Base-by-base conservation (phyloP, 2,888 invertebrate species). In the Cheilosia vulpina region DNA sequence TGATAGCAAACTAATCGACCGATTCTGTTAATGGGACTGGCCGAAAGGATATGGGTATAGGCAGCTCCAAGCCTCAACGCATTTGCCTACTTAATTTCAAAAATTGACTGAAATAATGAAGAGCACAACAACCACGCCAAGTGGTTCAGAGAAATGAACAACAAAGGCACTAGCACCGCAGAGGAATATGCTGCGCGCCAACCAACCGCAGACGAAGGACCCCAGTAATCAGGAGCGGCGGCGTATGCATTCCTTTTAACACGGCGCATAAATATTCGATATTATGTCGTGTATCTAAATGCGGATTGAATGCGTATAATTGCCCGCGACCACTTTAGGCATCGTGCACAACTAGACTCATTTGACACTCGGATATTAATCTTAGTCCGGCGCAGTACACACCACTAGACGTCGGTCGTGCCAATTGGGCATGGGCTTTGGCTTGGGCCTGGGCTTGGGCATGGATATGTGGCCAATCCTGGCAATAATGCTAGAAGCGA, bases 231-330 rank as follows among this genome's bases (percentile, higher is more conserved):
- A 85, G 85, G 80, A 85, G 80, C 85, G 76, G 85, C 85, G 85
- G 76, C 41, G 68, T 38, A 38, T 81, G 85, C 85, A 80, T 85
- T 85, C 85, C 80, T 81, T 80, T 85, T 85, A 85, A 81, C 85
- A 81, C 85, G 80, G 76, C 80, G 80, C 85, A 85, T 85, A 85
- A 85, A 85, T 85, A 85, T 81, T 81, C 85, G 85, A 81, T 85
- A 85, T 85, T 85, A 85, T 85, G 85, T 85, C 85, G 85, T 85
- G 85, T 85, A 85, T 85, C 80, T 85, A 85, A 81, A 85, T 81
- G 85, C 76, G 76, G 81, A 85, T 85, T 85, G 85, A 85, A 81
- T 85, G 85, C 72, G 80, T 85, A 85, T 85, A 85, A 85, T 85
- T 85, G 85, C 80, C 68, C 71, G 45, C 21, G 85, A 81, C 81